phyloP scores from a whole-genome alignment of 2,888 invertebrate genomes.

The Conomelus anceps region DNA sequence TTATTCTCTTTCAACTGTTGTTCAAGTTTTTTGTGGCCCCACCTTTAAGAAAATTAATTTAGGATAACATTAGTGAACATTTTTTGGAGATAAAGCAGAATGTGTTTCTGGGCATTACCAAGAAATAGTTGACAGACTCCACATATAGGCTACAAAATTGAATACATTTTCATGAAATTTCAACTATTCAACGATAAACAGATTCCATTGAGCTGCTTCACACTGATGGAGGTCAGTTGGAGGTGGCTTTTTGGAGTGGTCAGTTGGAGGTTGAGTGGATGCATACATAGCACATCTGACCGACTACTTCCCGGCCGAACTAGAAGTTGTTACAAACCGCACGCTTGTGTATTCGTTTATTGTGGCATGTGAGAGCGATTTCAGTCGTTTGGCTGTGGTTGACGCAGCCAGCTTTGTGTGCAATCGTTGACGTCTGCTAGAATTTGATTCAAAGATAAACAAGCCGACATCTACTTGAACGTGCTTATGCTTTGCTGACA shows the following conservation, averaged over 20 bases:
- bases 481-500: not conserved
- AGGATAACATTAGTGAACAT: no score
- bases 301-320: not conserved
- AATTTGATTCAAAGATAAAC: not conserved
- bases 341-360: not conserved
- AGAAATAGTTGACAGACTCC: no score
- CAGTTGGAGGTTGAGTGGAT: not conserved
- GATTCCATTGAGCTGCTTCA: not conserved
- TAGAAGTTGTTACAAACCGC: not conserved
- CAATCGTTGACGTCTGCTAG: not conserved
- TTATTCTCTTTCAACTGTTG: no score
- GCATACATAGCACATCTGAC: not conserved
- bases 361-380: not conserved
- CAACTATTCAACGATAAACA: not conserved
- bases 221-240: not conserved
- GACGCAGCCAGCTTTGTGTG: not conserved
- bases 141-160: no score
- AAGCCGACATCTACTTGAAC: not conserved
- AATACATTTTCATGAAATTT: not conserved
- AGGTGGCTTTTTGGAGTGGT: not conserved
- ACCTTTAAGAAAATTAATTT: no score
- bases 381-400: not conserved
- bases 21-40: no score
- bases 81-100: no score
- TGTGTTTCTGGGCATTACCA: no score